Evolutionary conservation across 2,113 vertebrate genomes (phyloP), one percentile per base, ranked within the genome.

Genomic region (Grallaria varia): DNA sequence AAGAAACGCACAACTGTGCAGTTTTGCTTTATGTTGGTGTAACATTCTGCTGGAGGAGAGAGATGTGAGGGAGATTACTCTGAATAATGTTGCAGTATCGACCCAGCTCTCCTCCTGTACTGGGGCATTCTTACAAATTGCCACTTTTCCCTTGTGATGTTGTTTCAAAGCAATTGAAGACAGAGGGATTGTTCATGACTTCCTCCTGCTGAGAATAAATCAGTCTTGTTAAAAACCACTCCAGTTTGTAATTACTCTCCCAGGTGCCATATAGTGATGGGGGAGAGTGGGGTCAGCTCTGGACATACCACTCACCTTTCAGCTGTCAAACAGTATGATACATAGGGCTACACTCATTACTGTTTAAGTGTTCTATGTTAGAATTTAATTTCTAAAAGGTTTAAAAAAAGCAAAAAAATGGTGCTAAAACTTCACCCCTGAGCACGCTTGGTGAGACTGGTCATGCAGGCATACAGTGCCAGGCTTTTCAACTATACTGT

Each of bases 341-440:
- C 97, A 98, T 98, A 98, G 98, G 98, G 98, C 98, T 98, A 98
- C 98, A 97, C 97, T 97, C 97, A 98, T 98, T 97, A 97, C 93
- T 98, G 95, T 97, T 97, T 93, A 97, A 96, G 95, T 97, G 97
- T 98, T 98, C 97, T 98, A 93, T 90, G 98, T 98, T 98, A 97
- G 97, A 97, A 98, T 98, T 98, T 98, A 37, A 98, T 98, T 98
- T 98, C 97, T 97, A 94, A 97, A 90, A 97, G 94, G 97, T 98
- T 98, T 91, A 45, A 97, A 96, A 97, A 97, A 97, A 94, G 97
- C 97, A 95, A 96, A 98, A 98, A 98, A 98, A 76, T 98, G 98
- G 98, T 98, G 98, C 98, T 98, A 98, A 98, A 98, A 96, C 95
- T 97, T 97, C 96, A 97, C 97, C 98, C 97, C 97, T 97, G 97